Conservation (phyloP, 1,140 invertebrate species). For the Pectinophora gossypiella region DNA sequence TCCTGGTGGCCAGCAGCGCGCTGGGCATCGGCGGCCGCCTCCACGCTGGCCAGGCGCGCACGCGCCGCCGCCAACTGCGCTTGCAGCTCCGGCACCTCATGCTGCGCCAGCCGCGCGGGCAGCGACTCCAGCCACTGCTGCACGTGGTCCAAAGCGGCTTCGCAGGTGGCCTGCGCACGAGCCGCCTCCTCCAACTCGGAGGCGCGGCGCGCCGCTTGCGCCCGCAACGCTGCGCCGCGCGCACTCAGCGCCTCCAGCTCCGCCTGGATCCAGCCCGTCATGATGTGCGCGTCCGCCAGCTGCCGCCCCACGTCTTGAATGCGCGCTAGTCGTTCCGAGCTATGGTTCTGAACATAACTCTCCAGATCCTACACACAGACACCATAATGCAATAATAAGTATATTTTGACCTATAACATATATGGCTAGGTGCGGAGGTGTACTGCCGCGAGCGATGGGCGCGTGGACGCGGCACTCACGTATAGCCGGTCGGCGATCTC, state of each 20-base stretch:
- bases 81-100: slow-evolving; percentile 9
- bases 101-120: neutral
- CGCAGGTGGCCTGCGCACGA: slow-evolving; percentile 86
- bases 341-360: slow-evolving; percentile 87
- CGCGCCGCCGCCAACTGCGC: slow-evolving; percentile 85
- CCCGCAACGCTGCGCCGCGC: slow-evolving; percentile 3
- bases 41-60: slow-evolving; percentile 81
- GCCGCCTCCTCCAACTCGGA: slow-evolving; percentile 85
- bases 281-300: slow-evolving; percentile 85
- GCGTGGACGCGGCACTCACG: slow-evolving; percentile 80
- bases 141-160: slow-evolving; percentile 84
- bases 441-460: too few species aligned
- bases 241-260: slow-evolving; percentile 83
- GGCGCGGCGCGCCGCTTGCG: slow-evolving; percentile 83
- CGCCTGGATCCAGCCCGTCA: slow-evolving; percentile 81
- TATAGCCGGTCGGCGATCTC: slow-evolving; percentile 93
- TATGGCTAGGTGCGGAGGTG: too few species aligned
- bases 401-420: too few species aligned
- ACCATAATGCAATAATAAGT: too few species aligned
- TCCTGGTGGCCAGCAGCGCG: slow-evolving; percentile 84
- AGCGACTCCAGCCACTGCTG: slow-evolving; percentile 83
- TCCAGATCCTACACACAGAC: slow-evolving; percentile 88
- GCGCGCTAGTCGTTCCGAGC: slow-evolving; percentile 81
- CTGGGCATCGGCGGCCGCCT: slow-evolving; percentile 82
- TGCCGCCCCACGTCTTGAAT: slow-evolving; percentile 86